phyloP scores from a whole-genome alignment of 2,888 invertebrate genomes.

The Leptopterna dolabrata region DNA sequence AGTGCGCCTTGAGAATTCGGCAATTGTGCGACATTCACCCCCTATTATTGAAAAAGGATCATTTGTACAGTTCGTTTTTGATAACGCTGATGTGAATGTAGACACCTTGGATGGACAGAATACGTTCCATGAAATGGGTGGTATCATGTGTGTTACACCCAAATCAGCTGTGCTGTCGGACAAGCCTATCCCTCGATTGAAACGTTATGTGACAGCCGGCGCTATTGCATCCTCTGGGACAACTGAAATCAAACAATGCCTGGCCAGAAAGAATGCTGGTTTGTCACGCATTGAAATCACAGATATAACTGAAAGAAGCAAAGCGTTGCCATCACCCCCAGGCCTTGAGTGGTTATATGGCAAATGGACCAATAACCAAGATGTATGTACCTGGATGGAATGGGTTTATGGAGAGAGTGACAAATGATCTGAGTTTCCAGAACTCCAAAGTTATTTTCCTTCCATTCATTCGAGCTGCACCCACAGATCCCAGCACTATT shows the following conservation, averaged over 20 bases:
- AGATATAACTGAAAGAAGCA: neutral
- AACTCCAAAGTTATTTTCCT: conserved; percentile 63
- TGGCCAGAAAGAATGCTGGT: neutral
- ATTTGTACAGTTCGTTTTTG: conserved; percentile 60
- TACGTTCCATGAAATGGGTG: conserved; percentile 30
- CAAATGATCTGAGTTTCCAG: conserved; percentile 60
- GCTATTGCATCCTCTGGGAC: neutral
- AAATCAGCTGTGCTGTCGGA: conserved; percentile 7
- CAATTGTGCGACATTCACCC: neutral
- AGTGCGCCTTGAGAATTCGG: conserved; percentile 16
- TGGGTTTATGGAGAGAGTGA: conserved; percentile 64
- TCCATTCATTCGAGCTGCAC: conserved; percentile 65
- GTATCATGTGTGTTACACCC: conserved; percentile 27
- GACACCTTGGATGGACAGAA: conserved; percentile 26
- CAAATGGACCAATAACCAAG: neutral
- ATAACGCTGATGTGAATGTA: conserved; percentile 62
- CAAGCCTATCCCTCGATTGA: conserved; percentile 13
- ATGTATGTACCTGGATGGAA: conserved; percentile 62
- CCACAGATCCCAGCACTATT: conserved; percentile 12
- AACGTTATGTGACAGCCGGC: neutral
- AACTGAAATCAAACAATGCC: neutral
- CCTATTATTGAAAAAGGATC: conserved; percentile 26
- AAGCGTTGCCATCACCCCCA: neutral
- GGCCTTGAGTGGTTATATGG: conserved; percentile 47
- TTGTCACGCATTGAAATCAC: neutral